Evolutionary conservation across 1,140 invertebrate species (phyloP).

Genomic region (Hormaphis cornu): DNA sequence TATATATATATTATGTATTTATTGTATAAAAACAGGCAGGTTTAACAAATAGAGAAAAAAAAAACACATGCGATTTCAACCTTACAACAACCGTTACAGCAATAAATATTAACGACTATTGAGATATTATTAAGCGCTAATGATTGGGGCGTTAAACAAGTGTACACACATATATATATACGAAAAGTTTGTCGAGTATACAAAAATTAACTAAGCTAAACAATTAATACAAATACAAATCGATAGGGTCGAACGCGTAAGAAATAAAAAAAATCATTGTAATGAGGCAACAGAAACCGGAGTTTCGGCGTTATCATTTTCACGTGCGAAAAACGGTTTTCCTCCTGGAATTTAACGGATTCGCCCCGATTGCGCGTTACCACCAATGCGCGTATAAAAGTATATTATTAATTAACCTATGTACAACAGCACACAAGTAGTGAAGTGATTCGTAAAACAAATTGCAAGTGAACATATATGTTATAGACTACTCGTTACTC

Average conservation of each 20-base stretch:
- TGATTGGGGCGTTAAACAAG: too few relatives aligned
- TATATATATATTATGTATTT: too few relatives aligned
- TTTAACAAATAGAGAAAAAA: neutral
- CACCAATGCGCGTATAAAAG: neutral
- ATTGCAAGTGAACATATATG: constrained; percentile 16
- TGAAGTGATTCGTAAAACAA: constrained; percentile 20
- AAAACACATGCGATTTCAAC: constrained; percentile 16
- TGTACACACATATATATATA: too few relatives aligned
- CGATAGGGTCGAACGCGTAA: neutral
- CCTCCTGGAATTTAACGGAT: too few relatives aligned
- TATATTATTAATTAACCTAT: constrained; percentile 2
- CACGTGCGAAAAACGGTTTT: too few relatives aligned
- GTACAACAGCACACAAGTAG: constrained; percentile 2
- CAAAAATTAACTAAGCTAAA: constrained; percentile 23
- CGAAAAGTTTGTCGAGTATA: neutral
- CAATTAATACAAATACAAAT: constrained; percentile 31
- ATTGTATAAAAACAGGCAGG: neutral
- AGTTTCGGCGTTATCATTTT: too few relatives aligned
- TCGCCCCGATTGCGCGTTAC: too few relatives aligned
- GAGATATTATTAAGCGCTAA: constrained; percentile 24
- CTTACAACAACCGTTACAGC: constrained; percentile 21
- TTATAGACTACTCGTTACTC: neutral
- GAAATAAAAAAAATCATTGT: neutral
- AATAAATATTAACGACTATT: constrained; percentile 29
- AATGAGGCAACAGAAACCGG: too few relatives aligned